phyloP scores from a whole-genome alignment of 2,888 invertebrate genomes.

The Hoplodrina ambigua region DNA sequence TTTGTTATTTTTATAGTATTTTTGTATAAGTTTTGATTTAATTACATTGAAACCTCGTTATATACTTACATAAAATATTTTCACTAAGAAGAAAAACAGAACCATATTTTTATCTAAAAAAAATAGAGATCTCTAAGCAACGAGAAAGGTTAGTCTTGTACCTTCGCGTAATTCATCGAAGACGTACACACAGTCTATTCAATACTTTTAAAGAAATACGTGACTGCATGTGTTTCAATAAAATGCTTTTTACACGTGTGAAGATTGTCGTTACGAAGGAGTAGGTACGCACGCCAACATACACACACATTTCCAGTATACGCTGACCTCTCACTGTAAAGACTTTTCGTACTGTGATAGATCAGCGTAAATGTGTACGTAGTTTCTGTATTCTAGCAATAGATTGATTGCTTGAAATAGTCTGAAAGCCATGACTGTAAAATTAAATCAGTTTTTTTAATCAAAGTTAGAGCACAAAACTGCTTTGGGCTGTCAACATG shows the following conservation, averaged over 20 bases:
- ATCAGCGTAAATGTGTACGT: background rate
- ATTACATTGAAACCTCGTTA: background rate
- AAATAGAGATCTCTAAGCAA: conserved; percentile 19
- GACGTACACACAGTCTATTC: conserved; percentile 45
- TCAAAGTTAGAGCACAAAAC: conserved; percentile 23
- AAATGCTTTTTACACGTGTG: conserved; percentile 46
- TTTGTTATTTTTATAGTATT: too few relatives aligned
- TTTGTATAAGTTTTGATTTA: background rate
- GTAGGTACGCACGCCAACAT: background rate
- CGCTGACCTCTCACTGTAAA: background rate
- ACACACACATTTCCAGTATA: background rate
- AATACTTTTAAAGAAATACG: conserved; percentile 60
- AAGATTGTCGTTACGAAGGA: conserved; percentile 26
- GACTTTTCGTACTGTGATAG: background rate
- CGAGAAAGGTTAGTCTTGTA: conserved; percentile 59
- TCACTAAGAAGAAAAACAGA: conserved; percentile 18
- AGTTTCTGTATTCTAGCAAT: background rate
- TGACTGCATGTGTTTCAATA: conserved; percentile 57
- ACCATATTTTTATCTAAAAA: background rate
- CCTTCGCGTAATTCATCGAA: conserved; percentile 47
- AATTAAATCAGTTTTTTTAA: conserved; percentile 27
- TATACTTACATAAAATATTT: background rate
- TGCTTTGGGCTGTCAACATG: background rate
- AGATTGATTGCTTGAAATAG: conserved; percentile 5
- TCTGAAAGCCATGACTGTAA: conserved; percentile 15